Base-by-base conservation (phyloP, 1,140 invertebrate genomes). In the Melipona quadrifasciata region DNA sequence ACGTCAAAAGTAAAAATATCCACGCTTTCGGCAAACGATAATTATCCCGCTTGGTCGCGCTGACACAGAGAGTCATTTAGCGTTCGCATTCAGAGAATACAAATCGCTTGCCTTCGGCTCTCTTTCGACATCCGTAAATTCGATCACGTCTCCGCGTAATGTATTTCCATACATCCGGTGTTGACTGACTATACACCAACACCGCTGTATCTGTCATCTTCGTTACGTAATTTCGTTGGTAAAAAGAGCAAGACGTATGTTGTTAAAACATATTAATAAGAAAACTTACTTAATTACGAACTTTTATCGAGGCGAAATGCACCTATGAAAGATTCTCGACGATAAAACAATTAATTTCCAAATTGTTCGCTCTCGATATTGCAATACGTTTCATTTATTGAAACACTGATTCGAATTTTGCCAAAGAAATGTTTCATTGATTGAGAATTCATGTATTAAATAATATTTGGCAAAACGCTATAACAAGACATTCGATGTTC, bases 91-190 rank as follows among this genome's bases (percentile, higher is more conserved):
- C n/a, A 27, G 14, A 65, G 64, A 65, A 65, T 65, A 65, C 64
- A 65, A 65, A 65, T 65, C 16, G n/a, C 64, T 65, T 17, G 64
- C n/a, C 14, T 65, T 65, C 61, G n/a, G 27, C n/a, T 65, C 64
- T 65, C 64, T 17, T 65, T 65, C 64, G 64, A 27, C n/a, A 27
- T 65, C 0, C 64, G 27, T 27, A 65, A 65, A 65, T 65, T 65
- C 64, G 64, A 65, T 65, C 64, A 65, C 64, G 61, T 65, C 61
- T 65, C 5, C n/a, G n/a, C 58, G 14, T n/a, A 47, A 61, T 27
- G n/a, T 65, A 65, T 65, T 65, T 65, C n/a, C n/a, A 65, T 65
- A 65, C 64, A 65, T 27, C 64, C 64, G 64, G 64, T 47, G 39
- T 65, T 16, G 64, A 17, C 27, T 27, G 14, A 27, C 27, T 27